Conservation (phyloP, 2,113 vertebrate genomes). For the Zosterops borbonicus region DNA sequence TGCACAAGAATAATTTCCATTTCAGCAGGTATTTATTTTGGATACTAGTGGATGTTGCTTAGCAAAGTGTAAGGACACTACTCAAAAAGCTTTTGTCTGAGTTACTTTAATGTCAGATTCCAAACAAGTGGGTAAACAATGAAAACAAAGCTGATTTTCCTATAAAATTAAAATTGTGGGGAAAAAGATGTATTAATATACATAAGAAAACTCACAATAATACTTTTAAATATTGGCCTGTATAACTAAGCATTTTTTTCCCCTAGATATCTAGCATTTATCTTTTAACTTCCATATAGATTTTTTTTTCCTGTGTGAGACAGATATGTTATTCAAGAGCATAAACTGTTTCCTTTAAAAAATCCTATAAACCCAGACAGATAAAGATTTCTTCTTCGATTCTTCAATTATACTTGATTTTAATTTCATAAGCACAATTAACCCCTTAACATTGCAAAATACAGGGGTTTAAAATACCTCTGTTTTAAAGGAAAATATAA, state of each 20-base stretch:
- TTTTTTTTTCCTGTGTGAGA: not conserved
- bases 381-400: not conserved
- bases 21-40: constrained; percentile 13
- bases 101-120: not conserved
- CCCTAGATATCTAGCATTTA: not conserved
- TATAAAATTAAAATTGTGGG: not conserved
- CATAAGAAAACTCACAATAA: not conserved
- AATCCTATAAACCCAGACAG: not conserved
- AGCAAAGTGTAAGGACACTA: not conserved
- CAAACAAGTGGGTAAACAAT: not conserved
- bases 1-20: constrained; percentile 24
- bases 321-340: not conserved
- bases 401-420: not conserved
- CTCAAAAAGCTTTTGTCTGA: not conserved
- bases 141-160: not conserved
- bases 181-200: not conserved
- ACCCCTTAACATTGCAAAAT: not conserved
- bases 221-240: not conserved
- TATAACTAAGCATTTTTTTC: not conserved
- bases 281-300: not conserved
- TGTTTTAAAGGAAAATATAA: not conserved
- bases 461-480: not conserved
- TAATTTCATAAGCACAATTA: not conserved
- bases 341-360: not conserved
- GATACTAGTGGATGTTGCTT: not conserved